Base-by-base conservation (phyloP, 2,888 invertebrate species). In the Chrysolina oricalcia region DNA sequence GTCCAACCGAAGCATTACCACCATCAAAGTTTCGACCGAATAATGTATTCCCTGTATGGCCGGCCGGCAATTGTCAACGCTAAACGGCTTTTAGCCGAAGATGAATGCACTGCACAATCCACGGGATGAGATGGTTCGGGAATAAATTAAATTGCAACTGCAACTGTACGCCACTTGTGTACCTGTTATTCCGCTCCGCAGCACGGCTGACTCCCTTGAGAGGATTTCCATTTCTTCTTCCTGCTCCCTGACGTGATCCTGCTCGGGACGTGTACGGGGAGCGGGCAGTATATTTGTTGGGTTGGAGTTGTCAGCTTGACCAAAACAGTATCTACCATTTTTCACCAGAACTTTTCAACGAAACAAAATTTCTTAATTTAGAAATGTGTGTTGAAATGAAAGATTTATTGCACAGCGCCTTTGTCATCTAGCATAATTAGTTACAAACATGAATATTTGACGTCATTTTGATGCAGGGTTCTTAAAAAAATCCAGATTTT, bases 131-230 rank as follows among this genome's bases (percentile, higher is more conserved):
- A 83, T 82, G 81, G 79, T 80, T 80, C 78, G 79, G 77, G 82
- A 81, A 84, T 84, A 85, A 84, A 84, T 85, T 84, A 85, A 84
- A 82, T 81, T 84, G 82, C 81, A 82, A 81, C 78, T 81, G 80
- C 80, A 69, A 69, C 75, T 72, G 75, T 48, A 80, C 77, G 81
- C 75, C 81, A 81, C 81, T 80, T 81, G 79, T 83, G 66, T 83
- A 83, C 83, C 83, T 82, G 83, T 83, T 83, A 82, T 84, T 83
- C 81, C 81, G 78, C 81, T 79, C 74, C 78, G 74, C 64, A 80
- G 81, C 80, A 74, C 78, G 70, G 73, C 72, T 35, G 59, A 74
- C 72, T 70, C 74, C 72, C 76, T 73, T 76, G 50, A 63, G 79
- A 78, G 77, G 59, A 73, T 72, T 70, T 68, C 65, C 70, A 70